Evolutionary conservation across 1,140 invertebrate genomes (phyloP).

Genomic region (Meloidogyne floridensis): DNA sequence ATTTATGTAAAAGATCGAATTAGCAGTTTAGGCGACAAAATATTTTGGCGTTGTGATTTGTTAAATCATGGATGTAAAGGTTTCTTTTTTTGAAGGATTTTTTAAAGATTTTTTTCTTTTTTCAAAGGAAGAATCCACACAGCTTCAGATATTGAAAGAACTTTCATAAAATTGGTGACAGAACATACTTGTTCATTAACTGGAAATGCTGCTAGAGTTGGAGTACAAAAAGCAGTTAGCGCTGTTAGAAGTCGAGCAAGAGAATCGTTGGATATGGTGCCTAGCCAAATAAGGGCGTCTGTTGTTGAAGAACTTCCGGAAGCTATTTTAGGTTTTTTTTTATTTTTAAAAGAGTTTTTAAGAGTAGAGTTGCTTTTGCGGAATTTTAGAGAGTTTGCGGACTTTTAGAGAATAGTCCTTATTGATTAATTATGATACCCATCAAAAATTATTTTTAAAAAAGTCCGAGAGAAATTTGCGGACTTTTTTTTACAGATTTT

Average conservation of each 20-base stretch:
- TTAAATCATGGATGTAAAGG: constrained; percentile 4
- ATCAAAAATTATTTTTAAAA: no score
- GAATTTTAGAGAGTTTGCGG: no score
- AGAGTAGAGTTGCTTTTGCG: no score
- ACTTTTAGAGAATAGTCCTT: no score
- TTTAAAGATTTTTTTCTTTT: neutral
- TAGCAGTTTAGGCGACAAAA: neutral
- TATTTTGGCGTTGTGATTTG: neutral
- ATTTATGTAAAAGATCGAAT: neutral
- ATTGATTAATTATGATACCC: no score
- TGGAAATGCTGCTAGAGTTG: constrained; percentile 6
- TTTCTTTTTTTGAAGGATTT: neutral
- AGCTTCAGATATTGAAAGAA: neutral
- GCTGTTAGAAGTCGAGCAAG: neutral
- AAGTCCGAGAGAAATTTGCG: no score
- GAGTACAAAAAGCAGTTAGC: neutral
- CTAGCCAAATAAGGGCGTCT: neutral
- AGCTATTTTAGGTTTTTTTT: neutral
- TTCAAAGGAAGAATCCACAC: neutral
- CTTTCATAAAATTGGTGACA: neutral
- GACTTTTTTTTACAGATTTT: no score
- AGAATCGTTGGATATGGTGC: neutral
- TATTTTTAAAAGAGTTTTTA: no score
- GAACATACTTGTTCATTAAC: neutral
- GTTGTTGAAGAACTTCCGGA: constrained; percentile 1